Evolutionary conservation across 1,140 invertebrate species (phyloP).

Genomic region (Dryas iulia): DNA sequence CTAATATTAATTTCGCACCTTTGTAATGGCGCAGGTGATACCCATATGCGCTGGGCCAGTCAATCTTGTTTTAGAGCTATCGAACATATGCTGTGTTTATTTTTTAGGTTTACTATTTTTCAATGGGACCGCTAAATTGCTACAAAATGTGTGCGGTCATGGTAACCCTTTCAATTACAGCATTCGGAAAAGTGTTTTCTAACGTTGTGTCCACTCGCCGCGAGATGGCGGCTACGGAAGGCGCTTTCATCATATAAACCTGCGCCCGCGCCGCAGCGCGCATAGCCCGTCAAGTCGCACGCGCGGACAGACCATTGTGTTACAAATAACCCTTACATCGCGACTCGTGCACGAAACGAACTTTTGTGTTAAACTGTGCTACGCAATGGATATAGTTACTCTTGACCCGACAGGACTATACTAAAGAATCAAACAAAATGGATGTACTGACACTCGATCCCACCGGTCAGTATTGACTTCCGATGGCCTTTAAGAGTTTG

Average conservation of each 20-base stretch:
- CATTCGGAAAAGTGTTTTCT: constrained; percentile 55
- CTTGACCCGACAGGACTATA: constrained; percentile 75
- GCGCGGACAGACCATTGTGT: constrained; percentile 51
- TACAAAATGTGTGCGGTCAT: constrained; percentile 18
- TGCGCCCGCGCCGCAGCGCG: constrained; percentile 45
- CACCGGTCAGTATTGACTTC: constrained; percentile 66
- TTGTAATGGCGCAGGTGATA: constrained; percentile 33
- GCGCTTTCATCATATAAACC: constrained; percentile 67
- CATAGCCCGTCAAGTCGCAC: constrained; percentile 57
- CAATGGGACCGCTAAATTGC: constrained; percentile 11
- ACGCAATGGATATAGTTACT: constrained; percentile 68
- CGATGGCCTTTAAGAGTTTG: constrained; percentile 52
- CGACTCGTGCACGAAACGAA: constrained; percentile 54
- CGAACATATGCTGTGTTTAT: constrained; percentile 17
- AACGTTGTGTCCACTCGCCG: constrained; percentile 54
- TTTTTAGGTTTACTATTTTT: constrained; percentile 15
- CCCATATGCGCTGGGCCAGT: constrained; percentile 25
- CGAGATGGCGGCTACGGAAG: constrained; percentile 56
- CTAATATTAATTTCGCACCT: constrained; percentile 31
- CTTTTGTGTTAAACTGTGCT: constrained; percentile 65
- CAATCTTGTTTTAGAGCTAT: constrained; percentile 25
- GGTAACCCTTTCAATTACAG: constrained; percentile 18
- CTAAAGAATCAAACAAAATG: constrained; percentile 52
- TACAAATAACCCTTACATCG: constrained; percentile 30
- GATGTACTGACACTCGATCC: constrained; percentile 64